These are phyloP conservation scores for Limnephilus auricula DNA, from an alignment of 2,888 invertebrate species.

Conservation along the genomic window DNA sequence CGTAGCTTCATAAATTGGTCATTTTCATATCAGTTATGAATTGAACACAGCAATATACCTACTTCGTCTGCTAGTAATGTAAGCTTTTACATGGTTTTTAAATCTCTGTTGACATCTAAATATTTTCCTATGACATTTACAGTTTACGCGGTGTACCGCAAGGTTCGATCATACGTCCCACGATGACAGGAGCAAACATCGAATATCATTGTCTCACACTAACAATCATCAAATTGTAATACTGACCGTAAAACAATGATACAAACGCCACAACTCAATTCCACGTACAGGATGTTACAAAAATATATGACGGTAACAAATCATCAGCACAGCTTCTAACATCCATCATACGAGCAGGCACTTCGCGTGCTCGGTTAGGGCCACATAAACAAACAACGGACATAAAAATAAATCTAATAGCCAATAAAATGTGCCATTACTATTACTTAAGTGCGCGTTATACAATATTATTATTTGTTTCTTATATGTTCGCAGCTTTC, in stretches of 20 bases:
- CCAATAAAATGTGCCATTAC: conserved; percentile 79
- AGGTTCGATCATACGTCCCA: not conserved
- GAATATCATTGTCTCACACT: not conserved
- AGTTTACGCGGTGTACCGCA: not conserved
- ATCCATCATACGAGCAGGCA: conserved; percentile 60
- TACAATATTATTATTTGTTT: conserved; percentile 68
- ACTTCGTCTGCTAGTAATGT: not conserved
- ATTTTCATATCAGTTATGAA: no score
- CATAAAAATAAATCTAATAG: conserved; percentile 79
- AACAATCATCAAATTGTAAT: conserved; percentile 30
- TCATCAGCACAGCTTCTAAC: conserved; percentile 62
- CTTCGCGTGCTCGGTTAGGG: conserved; percentile 57
- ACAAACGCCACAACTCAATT: conserved; percentile 42
- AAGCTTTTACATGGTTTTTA: not conserved
- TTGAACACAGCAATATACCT: no score
- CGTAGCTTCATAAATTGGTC: no score
- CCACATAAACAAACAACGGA: conserved; percentile 76
- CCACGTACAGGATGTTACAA: conserved; percentile 28
- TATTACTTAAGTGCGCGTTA: conserved; percentile 78
- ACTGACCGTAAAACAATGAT: conserved; percentile 42
- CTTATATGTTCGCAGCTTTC: conserved; percentile 53
- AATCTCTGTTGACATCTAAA: not conserved
- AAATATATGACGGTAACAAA: conserved; percentile 60
- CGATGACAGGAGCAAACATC: not conserved
- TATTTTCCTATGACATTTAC: not conserved